Conservation (phyloP, 2,797 vertebrate species). For the Chelidonichthys spinosus region DNA sequence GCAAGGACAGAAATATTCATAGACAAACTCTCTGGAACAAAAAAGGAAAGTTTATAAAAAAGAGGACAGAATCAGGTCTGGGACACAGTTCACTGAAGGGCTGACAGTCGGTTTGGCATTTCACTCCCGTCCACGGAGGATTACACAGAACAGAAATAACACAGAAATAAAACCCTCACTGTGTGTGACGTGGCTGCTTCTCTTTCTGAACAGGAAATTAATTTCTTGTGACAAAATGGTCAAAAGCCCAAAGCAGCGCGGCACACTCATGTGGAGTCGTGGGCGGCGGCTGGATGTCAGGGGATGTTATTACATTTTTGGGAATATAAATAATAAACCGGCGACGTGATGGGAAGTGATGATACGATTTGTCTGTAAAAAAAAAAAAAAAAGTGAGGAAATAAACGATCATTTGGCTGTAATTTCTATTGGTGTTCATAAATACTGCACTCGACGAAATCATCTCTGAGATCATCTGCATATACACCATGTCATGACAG, state of each 20-base stretch:
- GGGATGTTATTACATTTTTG: constrained; percentile 21
- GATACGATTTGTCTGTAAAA: constrained; percentile 3
- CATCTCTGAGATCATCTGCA: background rate
- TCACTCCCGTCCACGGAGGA: constrained; percentile 15
- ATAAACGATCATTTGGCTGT: background rate
- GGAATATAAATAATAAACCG: constrained; percentile 31
- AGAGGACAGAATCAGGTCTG: constrained; percentile 56
- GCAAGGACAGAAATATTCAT: constrained; percentile 14
- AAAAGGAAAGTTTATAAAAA: constrained; percentile 25
- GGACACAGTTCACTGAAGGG: constrained; percentile 50
- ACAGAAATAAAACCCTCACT: constrained; percentile 4
- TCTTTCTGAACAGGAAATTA: constrained; percentile 57
- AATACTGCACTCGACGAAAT: background rate
- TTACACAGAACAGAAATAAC: constrained; percentile 39
- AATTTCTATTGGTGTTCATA: background rate
- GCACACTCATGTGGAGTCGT: background rate
- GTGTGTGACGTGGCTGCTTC: background rate
- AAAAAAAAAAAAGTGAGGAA: background rate
- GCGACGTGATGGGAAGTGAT: constrained; percentile 10
- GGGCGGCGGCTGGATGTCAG: background rate
- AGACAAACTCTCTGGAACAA: constrained; percentile 31
- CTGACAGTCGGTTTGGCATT: constrained; percentile 53
- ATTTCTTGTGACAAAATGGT: constrained; percentile 31
- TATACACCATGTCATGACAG: too few species aligned
- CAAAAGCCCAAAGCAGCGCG: background rate